phyloP scores from a whole-genome alignment of 64 coral and sea anemone genomes.

The Exaiptasia diaphana region DNA sequence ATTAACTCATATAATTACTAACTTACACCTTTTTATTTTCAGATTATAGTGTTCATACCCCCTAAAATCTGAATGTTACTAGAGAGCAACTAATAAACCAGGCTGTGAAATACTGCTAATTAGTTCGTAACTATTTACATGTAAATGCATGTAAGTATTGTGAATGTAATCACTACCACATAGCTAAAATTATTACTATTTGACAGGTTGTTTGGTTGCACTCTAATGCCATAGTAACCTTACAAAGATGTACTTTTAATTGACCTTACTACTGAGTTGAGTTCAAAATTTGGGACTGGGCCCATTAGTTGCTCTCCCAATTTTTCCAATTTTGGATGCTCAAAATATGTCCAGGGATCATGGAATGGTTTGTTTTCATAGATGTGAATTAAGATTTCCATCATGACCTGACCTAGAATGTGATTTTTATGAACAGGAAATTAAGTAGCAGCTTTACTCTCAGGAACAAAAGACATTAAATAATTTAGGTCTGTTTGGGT shows the following conservation, averaged over 20 bases:
- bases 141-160: no score
- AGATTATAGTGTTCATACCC: not conserved
- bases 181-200: no score
- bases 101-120: not conserved
- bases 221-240: not conserved
- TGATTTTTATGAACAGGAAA: conserved; percentile 35
- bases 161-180: no score
- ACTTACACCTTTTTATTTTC: not conserved
- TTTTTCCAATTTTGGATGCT: not conserved
- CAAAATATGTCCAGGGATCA: not conserved
- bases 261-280: not conserved
- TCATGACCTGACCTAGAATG: conserved; percentile 12
- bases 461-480: not conserved
- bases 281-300: conserved; percentile 8
- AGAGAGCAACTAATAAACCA: not conserved
- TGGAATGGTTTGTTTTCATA: conserved; percentile 20
- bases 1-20: not conserved
- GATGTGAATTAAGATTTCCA: conserved; percentile 24
- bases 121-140: not conserved
- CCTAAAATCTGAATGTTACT: not conserved
- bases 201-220: not conserved
- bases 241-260: not conserved
- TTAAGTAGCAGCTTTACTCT: not conserved
- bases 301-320: conserved; percentile 2
- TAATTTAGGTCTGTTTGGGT: not conserved